Conservation (phyloP, 2,113 vertebrate species). For the Psammodynastes pulverulentus region DNA sequence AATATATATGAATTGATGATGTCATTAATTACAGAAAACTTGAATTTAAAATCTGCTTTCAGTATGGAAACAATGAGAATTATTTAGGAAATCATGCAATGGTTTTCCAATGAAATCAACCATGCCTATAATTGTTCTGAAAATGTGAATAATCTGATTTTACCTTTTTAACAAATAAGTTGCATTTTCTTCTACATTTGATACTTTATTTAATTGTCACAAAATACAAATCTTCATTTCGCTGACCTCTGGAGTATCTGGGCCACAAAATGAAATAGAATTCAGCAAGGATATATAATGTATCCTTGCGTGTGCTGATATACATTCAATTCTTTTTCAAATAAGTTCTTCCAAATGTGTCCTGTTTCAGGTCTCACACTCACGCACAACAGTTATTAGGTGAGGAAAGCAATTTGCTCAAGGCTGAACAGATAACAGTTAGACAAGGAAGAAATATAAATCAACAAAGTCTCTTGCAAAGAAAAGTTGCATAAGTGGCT, state of each 20-base stretch:
- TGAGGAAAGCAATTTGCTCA: background rate
- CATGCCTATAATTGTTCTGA: background rate
- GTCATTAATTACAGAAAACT: background rate
- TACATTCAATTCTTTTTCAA: background rate
- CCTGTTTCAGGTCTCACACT: background rate
- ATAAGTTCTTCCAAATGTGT: background rate
- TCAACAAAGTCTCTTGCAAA: background rate
- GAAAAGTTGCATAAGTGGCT: background rate
- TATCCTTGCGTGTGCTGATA: background rate
- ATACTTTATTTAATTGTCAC: background rate
- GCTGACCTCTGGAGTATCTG: background rate
- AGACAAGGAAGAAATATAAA: background rate
- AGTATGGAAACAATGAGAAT: background rate
- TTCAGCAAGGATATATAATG: background rate
- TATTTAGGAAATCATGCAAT: background rate
- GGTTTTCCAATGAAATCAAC: background rate
- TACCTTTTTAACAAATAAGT: background rate
- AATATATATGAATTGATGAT: background rate
- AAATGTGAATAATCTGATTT: background rate
- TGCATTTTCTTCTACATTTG: background rate
- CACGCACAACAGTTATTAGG: background rate
- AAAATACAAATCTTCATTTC: background rate
- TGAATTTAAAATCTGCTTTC: background rate
- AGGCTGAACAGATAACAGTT: background rate
- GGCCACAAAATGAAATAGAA: background rate